Evolutionary conservation across 2,888 invertebrate species (phyloP), one percentile per base, ranked within the genome.

Genomic region (Drosophila borealis): DNA sequence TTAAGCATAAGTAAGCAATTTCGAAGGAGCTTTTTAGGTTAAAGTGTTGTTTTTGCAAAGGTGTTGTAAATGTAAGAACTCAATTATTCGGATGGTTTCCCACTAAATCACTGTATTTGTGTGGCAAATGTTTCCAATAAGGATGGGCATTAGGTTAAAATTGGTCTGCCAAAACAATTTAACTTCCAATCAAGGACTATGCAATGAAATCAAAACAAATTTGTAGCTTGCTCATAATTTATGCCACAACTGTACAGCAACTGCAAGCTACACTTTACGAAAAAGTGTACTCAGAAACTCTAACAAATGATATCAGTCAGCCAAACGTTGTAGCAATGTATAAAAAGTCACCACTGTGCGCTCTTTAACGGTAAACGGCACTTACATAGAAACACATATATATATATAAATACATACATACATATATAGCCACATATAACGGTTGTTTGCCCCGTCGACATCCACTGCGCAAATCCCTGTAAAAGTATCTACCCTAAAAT

Each of bases 401-500:
- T 9, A 33, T 51, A 19, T 29, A 51, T 34, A 42, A 4, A 54
- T 48, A 44, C 48, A 54, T 49, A 50, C 14, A 9, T 42, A 60
- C 13, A 21, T 56, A 41, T 49, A 54, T 48, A 51, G 36, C n/a
- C 42, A 51, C 59, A 51, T 34, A 78, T 64, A 80, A 74, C 70
- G 67, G 64, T 76, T 75, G 76, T 70, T 82, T 77, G 81, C 65
- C 59, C 50, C 61, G 78, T 77, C 63, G 84, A 81, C 84, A 68
- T 90, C 87, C 90, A 91, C 86, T 91, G 90, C 90, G 91, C 90
- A 91, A 91, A 81, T 91, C 86, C 90, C 90, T 90, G 88, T 83
- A 90, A 91, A 91, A 90, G 89, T 91, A 91, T 91, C 90, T 91
- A 91, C 90, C 91, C 89, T 84, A 83, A 90, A 91, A 91, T 88